Conservation (phyloP, 2,113 vertebrate species). For the Marcusenius ussheri region DNA sequence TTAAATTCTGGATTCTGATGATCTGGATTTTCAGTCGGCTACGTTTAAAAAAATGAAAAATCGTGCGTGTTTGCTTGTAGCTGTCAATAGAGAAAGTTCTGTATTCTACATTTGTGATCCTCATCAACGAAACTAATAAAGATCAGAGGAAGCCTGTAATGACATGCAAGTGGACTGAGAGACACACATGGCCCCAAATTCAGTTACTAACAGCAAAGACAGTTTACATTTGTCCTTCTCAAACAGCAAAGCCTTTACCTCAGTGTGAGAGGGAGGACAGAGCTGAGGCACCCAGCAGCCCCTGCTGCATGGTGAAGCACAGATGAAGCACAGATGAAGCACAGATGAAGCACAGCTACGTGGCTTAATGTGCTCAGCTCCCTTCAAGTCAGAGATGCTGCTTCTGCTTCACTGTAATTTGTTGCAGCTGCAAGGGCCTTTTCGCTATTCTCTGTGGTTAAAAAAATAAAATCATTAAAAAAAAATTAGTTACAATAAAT, state of each 20-base stretch:
- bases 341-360: neutral
- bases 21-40: neutral
- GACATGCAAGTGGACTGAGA: neutral
- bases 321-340: neutral
- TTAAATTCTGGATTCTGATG: neutral
- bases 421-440: constrained; percentile 50
- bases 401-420: constrained; percentile 56
- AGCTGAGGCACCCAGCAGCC: neutral
- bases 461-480: neutral
- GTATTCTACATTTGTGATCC: neutral
- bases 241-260: neutral
- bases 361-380: neutral
- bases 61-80: neutral
- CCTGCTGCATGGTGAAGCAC: neutral
- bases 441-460: constrained; percentile 56
- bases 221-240: neutral
- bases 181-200: neutral
- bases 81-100: neutral
- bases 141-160: neutral
- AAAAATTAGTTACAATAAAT: neutral
- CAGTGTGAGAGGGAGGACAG: neutral
- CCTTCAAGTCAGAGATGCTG: constrained; percentile 58
- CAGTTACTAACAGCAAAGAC: neutral
- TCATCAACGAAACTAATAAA: neutral
- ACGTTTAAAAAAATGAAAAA: neutral